These are phyloP conservation scores for Chrysemys picta DNA, from an alignment of 2,113 vertebrate species.

Conservation along the genomic window DNA sequence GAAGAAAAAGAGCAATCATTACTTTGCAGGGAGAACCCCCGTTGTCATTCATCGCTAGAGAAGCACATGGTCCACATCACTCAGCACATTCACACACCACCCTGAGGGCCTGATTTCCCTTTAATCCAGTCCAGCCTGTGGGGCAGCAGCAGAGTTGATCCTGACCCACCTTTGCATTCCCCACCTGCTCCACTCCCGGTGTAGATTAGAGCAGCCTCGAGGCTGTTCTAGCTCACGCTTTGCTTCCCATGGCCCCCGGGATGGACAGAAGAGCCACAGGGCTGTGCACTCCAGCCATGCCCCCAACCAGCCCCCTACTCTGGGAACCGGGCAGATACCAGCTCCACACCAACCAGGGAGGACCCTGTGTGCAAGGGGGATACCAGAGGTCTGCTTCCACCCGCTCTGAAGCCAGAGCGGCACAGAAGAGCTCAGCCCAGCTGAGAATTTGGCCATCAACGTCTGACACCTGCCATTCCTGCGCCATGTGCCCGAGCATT, in stretches of 20 bases:
- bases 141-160: no score
- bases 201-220: neutral
- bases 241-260: no score
- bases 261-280: neutral
- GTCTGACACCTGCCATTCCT: no score
- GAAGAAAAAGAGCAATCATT: neutral
- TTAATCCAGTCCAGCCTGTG: neutral
- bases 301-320: neutral
- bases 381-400: neutral
- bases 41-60: neutral
- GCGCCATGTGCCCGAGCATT: neutral
- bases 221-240: neutral
- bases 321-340: neutral
- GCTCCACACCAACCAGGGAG: neutral
- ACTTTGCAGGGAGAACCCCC: neutral
- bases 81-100: neutral
- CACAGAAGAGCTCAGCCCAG: neutral
- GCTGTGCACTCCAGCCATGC: neutral
- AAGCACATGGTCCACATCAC: neutral
- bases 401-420: neutral
- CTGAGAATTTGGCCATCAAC: neutral
- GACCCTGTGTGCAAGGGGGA: neutral
- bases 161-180: neutral
- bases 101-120: neutral
- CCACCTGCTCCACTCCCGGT: no score